Evolutionary conservation across 2,888 invertebrate species (phyloP).

Genomic region (Phortica magna): DNA sequence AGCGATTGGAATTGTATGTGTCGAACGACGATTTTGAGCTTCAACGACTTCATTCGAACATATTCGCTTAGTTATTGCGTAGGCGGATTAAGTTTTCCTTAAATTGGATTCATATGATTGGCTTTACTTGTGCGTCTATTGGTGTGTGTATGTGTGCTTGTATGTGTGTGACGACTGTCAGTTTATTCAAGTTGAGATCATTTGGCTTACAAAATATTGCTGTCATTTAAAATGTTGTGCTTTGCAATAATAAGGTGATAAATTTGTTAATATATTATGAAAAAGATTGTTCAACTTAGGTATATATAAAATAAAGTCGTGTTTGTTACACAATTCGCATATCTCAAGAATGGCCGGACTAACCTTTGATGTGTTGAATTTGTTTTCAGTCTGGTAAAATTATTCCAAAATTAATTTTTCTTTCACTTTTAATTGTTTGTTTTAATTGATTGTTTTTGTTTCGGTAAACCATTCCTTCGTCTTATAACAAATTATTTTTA

Average conservation of each 20-base stretch:
- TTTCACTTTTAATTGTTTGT: no score
- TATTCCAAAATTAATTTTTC: no score
- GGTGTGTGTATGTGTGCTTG: background rate
- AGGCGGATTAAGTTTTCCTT: conserved; percentile 59
- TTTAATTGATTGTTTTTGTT: no score
- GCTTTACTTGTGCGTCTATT: conserved; percentile 28
- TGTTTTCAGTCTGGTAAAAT: no score
- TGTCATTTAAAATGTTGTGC: background rate
- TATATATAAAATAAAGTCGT: no score
- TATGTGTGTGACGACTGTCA: conserved; percentile 40
- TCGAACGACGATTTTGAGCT: background rate
- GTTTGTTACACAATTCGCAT: no score
- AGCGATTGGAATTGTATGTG: conserved; percentile 66
- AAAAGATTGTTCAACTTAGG: background rate
- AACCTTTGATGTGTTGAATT: no score
- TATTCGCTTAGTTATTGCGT: conserved; percentile 64
- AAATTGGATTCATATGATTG: conserved; percentile 38
- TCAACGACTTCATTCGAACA: conserved; percentile 14
- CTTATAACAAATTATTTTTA: no score
- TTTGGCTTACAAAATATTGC: background rate
- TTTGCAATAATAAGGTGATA: background rate
- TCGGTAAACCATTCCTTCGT: no score
- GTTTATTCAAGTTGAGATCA: conserved; percentile 51
- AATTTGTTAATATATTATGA: background rate
- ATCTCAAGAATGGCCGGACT: no score